These are phyloP conservation scores for Andrena praecox DNA, from an alignment of 2,888 invertebrate species.

Conservation along the genomic window DNA sequence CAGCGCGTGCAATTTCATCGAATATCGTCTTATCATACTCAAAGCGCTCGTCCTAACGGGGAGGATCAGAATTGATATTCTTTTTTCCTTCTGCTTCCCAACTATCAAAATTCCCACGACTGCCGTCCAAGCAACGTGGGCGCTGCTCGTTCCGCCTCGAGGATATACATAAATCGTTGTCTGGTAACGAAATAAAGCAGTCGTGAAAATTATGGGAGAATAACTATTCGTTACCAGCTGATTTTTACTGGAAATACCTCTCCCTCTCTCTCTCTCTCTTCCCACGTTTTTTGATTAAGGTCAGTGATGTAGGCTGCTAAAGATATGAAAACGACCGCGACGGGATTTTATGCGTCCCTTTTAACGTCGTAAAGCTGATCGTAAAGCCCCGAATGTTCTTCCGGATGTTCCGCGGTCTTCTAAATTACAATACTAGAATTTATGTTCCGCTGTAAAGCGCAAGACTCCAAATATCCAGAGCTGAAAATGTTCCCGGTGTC, in stretches of 20 bases:
- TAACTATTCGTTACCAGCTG: slow-evolving; percentile 5
- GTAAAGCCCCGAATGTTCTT: slow-evolving; percentile 9
- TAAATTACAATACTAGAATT: slow-evolving; percentile 9
- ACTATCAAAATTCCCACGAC: background rate
- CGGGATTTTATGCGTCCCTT: slow-evolving; percentile 17
- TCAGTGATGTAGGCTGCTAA: background rate
- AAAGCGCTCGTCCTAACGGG: background rate
- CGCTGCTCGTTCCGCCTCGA: background rate
- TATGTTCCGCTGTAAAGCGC: slow-evolving; percentile 11
- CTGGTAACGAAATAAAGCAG: background rate
- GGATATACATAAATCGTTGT: slow-evolving; percentile 4
- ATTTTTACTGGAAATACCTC: background rate
- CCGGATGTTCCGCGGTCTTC: background rate
- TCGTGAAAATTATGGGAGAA: background rate
- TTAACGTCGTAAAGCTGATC: slow-evolving; percentile 4
- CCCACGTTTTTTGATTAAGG: background rate
- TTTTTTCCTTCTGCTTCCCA: slow-evolving; percentile 4
- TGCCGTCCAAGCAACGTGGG: background rate
- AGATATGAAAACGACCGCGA: slow-evolving; percentile 4
- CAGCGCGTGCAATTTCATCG: slow-evolving; percentile 19
- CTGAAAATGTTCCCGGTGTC: background rate
- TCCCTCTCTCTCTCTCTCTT: slow-evolving; percentile 19
- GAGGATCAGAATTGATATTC: background rate
- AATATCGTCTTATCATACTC: slow-evolving; percentile 7
- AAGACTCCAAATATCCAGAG: background rate